Evolutionary conservation across 2,888 invertebrate species (phyloP).

Genomic region (Cybosia mesomella): DNA sequence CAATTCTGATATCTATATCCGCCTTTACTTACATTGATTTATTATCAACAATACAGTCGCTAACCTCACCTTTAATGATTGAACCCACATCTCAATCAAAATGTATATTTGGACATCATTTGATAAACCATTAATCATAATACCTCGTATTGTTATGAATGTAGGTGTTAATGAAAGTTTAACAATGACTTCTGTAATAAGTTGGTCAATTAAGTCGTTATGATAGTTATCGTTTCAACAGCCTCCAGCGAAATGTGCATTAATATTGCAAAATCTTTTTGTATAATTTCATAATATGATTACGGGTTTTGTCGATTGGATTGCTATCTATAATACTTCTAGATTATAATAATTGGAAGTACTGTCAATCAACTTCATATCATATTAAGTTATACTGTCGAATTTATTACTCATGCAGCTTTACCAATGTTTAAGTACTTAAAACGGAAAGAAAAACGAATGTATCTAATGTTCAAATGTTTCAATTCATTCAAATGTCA

Average conservation of each 20-base stretch:
- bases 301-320: slow-evolving; percentile 25
- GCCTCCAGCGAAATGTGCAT: slow-evolving; percentile 37
- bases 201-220: slow-evolving; percentile 45
- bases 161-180: slow-evolving; percentile 58
- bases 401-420: slow-evolving; percentile 21
- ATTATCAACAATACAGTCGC: slow-evolving; percentile 21
- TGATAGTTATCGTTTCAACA: slow-evolving; percentile 30
- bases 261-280: slow-evolving; percentile 36
- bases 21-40: slow-evolving; percentile 24
- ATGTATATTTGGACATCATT: slow-evolving; percentile 40
- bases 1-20: slow-evolving; percentile 8
- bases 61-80: slow-evolving; percentile 51
- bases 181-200: slow-evolving; percentile 47
- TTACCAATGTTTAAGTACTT: background rate
- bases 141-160: slow-evolving; percentile 32
- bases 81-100: slow-evolving; percentile 52
- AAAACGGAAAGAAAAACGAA: background rate
- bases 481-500: slow-evolving; percentile 20
- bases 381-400: slow-evolving; percentile 28
- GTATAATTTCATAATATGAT: slow-evolving; percentile 30
- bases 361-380: slow-evolving; percentile 40
- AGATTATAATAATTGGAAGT: slow-evolving; percentile 38
- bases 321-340: slow-evolving; percentile 24
- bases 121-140: slow-evolving; percentile 62
- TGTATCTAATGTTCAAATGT: slow-evolving; percentile 9